phyloP scores from a whole-genome alignment of 2,113 vertebrate species.

The Thunnus thynnus region DNA sequence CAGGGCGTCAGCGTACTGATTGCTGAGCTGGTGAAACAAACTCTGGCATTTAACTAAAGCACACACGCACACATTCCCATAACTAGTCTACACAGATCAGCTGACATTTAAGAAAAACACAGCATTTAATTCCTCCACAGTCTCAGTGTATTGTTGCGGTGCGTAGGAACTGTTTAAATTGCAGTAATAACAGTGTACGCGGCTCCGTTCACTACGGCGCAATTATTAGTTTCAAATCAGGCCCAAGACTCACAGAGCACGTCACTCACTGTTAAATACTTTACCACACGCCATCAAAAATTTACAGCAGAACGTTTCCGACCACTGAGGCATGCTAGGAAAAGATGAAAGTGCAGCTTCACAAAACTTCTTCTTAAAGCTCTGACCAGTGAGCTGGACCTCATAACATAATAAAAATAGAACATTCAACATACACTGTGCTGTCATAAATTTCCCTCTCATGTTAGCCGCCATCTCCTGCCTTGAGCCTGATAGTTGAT shows the following conservation, averaged over 20 bases:
- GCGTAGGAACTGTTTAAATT: constrained; percentile 5
- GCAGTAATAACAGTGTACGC: background rate
- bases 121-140: constrained; percentile 23
- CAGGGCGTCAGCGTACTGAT: constrained; percentile 21
- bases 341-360: background rate
- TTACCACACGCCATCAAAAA: constrained; percentile 38
- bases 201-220: background rate
- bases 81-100: constrained; percentile 21
- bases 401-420: background rate
- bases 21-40: constrained; percentile 59
- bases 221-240: constrained; percentile 36
- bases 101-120: constrained; percentile 61
- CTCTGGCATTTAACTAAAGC: constrained; percentile 54
- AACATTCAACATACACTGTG: too few relatives aligned
- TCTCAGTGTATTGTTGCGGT: background rate
- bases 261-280: constrained; percentile 37
- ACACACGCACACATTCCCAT: constrained; percentile 27
- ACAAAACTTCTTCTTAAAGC: background rate
- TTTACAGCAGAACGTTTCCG: constrained; percentile 19
- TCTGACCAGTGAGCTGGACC: background rate
- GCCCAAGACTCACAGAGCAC: background rate
- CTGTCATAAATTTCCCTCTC: too few relatives aligned
- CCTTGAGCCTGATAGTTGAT: too few relatives aligned
- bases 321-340: background rate
- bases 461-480: too few relatives aligned